A percentile compares a stretch with the other conserved stretches of the same genome.
These are phyloP conservation scores for Daubentonia madagascariensis DNA, from an alignment of 2,113 vertebrate species.

Conservation along the genomic window DNA sequence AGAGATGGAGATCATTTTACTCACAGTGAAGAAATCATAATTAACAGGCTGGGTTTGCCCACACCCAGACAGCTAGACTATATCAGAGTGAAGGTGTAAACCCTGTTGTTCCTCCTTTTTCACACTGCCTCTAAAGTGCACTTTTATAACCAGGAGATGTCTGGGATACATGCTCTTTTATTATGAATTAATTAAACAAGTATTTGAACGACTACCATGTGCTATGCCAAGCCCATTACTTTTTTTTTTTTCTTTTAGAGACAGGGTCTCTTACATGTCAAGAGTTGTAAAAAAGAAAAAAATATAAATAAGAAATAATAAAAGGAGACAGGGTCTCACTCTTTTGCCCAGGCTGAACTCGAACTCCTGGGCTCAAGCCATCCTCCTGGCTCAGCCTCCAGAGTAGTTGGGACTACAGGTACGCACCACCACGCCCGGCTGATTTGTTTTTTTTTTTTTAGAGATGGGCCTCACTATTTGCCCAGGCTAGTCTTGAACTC, in stretches of 20 bases:
- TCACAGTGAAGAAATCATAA: background rate
- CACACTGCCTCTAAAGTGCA: background rate
- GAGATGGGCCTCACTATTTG: too few relatives aligned
- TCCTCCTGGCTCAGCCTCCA: too few relatives aligned
- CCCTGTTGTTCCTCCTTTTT: background rate
- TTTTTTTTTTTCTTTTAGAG: too few relatives aligned
- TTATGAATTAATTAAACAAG: background rate
- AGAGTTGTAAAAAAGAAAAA: too few relatives aligned
- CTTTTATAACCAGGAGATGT: background rate
- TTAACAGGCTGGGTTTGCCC: background rate
- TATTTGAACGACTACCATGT: background rate
- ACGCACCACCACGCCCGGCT: too few relatives aligned
- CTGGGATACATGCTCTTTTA: background rate
- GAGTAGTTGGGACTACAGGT: too few relatives aligned
- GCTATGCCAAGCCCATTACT: background rate
- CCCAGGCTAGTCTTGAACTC: too few relatives aligned
- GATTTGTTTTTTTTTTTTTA: background rate
- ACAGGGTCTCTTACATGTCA: too few relatives aligned
- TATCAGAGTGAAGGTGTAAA: background rate
- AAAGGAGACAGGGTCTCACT: too few relatives aligned
- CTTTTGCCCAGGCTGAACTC: too few relatives aligned
- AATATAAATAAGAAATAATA: too few relatives aligned
- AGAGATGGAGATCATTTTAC: background rate
- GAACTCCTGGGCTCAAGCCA: too few relatives aligned
- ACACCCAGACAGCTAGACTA: fast-evolving